Conservation (phyloP, 2,113 vertebrate genomes). For the Sphaerodactylus townsendi region DNA sequence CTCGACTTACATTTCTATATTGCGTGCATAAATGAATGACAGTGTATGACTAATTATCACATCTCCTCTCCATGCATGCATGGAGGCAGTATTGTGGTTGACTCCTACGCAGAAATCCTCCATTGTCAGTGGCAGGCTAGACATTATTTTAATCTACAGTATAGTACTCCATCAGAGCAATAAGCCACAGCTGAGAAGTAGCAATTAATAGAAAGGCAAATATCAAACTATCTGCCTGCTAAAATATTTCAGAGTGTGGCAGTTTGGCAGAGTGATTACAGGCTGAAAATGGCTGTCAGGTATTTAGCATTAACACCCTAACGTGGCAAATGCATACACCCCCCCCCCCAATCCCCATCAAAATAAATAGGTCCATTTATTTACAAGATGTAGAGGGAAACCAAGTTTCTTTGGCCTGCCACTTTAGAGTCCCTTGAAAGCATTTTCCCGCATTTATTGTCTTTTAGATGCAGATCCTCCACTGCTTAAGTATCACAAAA, state of each 20-base stretch:
- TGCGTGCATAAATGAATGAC: constrained; percentile 62
- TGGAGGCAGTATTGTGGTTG: constrained; percentile 55
- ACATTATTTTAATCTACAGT: constrained; percentile 63
- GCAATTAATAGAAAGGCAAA: constrained; percentile 56
- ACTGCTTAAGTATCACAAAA: constrained; percentile 69
- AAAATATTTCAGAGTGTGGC: constrained; percentile 57
- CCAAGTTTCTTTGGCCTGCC: constrained; percentile 68
- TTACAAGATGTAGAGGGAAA: constrained; percentile 67
- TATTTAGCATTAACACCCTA: constrained; percentile 54
- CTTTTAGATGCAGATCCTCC: constrained; percentile 71
- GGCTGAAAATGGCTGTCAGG: constrained; percentile 57
- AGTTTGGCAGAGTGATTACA: constrained; percentile 39
- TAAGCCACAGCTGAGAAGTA: constrained; percentile 58
- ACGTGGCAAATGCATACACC: constrained; percentile 37
- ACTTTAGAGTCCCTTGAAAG: constrained; percentile 69
- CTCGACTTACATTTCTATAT: constrained; percentile 54
- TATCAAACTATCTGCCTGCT: constrained; percentile 56
- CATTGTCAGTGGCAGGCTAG: constrained; percentile 59
- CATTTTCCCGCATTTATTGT: constrained; percentile 71
- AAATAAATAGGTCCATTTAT: constrained; percentile 74
- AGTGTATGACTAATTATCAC: constrained; percentile 67
- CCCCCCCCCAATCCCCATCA: constrained; percentile 56
- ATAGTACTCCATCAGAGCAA: constrained; percentile 60
- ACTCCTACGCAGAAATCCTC: constrained; percentile 70
- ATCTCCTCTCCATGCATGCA: constrained; percentile 59